Percentiles rank a stretch among this genome's conserved stretches.
Conservation (phyloP, 2,888 invertebrate genomes). For the Elmis aenea region DNA sequence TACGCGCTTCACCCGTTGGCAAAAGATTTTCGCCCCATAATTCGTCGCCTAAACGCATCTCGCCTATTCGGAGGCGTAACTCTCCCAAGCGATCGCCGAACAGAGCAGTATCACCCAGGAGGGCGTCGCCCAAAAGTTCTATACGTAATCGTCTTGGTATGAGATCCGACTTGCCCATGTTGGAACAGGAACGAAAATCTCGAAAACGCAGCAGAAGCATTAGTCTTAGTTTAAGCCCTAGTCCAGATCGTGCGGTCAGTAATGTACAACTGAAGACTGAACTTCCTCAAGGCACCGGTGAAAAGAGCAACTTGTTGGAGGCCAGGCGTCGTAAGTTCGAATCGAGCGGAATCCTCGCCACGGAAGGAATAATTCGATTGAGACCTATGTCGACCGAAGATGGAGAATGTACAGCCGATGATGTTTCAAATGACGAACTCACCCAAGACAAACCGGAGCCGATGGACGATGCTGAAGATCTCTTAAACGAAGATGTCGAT, state of each 20-base stretch:
- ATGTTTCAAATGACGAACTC: conserved; percentile 16
- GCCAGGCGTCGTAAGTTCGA: conserved; percentile 53
- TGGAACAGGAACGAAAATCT: conserved; percentile 5
- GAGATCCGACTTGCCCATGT: neutral
- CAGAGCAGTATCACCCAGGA: no score
- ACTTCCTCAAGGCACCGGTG: conserved; percentile 14
- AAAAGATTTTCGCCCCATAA: conserved; percentile 11
- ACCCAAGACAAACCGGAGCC: neutral
- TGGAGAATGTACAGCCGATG: conserved; percentile 6
- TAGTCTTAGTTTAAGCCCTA: conserved; percentile 24
- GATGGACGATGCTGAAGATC: conserved; percentile 2
- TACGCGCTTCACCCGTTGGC: conserved; percentile 8
- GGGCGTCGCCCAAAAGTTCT: conserved; percentile 20
- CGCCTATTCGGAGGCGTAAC: conserved; percentile 2
- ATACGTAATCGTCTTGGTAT: conserved; percentile 32
- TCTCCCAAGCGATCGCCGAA: conserved; percentile 3
- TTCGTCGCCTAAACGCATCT: conserved; percentile 7
- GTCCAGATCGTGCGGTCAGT: conserved; percentile 18
- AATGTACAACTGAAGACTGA: conserved; percentile 15
- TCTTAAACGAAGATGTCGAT: conserved; percentile 10
- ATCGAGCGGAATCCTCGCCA: conserved; percentile 45
- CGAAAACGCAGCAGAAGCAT: conserved; percentile 16
- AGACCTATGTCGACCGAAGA: conserved; percentile 29
- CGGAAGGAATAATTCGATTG: conserved; percentile 50
- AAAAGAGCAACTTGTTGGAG: conserved; percentile 48